Percentiles rank a stretch among this genome's conserved stretches.
phyloP scores from a whole-genome alignment of 2,113 vertebrate species.

The Gadus chalcogrammus region DNA sequence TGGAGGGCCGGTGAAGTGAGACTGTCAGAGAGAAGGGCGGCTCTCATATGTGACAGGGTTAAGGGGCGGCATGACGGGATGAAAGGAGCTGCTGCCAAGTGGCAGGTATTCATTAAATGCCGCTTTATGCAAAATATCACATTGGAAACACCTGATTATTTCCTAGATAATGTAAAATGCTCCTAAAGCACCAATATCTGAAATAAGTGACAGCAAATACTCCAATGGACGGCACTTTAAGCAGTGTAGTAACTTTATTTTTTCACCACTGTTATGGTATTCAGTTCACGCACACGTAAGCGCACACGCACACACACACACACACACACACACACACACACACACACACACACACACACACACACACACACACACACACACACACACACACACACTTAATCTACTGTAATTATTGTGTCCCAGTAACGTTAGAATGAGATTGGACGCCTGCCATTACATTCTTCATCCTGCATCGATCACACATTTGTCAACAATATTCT shows the following conservation, averaged over 20 bases:
- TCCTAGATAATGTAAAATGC: neutral
- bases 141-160: conserved; percentile 3
- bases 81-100: conserved; percentile 23
- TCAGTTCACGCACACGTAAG: no score
- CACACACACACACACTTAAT: neutral
- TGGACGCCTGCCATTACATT: neutral
- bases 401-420: neutral
- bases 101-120: conserved; percentile 8
- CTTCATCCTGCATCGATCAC: neutral
- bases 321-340: no score
- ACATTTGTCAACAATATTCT: neutral
- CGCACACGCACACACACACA: no score
- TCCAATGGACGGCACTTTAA: no score
- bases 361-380: no score
- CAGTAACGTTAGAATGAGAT: neutral
- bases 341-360: no score
- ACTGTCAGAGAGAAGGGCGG: conserved; percentile 58
- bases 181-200: neutral
- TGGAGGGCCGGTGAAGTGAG: conserved; percentile 69
- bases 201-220: no score
- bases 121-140: conserved; percentile 1
- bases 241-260: no score
- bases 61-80: neutral
- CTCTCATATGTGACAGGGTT: conserved; percentile 51
- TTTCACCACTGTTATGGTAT: no score